phyloP scores from a whole-genome alignment of 2,888 invertebrate species.

The Syrista parreyssii region DNA sequence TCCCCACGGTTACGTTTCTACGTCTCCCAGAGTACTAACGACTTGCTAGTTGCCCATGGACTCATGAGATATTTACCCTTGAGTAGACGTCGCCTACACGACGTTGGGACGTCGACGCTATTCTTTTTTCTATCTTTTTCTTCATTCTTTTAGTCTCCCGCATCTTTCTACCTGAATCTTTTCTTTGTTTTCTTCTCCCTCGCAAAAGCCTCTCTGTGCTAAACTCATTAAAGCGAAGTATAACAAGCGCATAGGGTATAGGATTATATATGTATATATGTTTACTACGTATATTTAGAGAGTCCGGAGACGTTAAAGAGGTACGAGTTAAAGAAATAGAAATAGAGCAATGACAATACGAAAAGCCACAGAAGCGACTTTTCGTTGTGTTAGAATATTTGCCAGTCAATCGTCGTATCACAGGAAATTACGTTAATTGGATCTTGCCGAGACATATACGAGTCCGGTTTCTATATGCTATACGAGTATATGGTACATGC shows the following conservation, averaged over 20 bases:
- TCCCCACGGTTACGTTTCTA: not conserved
- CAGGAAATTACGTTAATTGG: constrained; percentile 54
- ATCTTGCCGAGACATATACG: constrained; percentile 46
- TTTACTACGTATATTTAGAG: not conserved
- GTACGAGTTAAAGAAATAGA: constrained; percentile 9
- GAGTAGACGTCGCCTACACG: not conserved
- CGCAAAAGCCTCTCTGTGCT: not conserved
- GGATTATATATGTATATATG: not conserved
- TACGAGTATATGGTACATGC: constrained; percentile 32
- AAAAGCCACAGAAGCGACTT: constrained; percentile 1
- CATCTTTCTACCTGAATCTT: not conserved
- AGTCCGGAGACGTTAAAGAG: not conserved
- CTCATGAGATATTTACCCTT: not conserved
- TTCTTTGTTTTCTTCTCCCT: not conserved
- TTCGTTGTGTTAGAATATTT: constrained; percentile 27
- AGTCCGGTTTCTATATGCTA: constrained; percentile 47
- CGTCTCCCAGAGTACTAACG: not conserved
- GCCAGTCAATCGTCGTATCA: constrained; percentile 48
- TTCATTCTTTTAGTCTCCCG: not conserved
- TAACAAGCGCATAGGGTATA: not conserved
- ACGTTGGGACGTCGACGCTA: not conserved
- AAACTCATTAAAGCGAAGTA: not conserved
- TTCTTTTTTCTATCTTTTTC: not conserved
- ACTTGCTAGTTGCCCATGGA: constrained; percentile 7
- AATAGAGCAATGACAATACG: constrained; percentile 6